Percentiles rank a stretch among this genome's conserved stretches.
Evolutionary conservation across 2,888 invertebrate genomes (phyloP).

Genomic region (Andrena dorsata): DNA sequence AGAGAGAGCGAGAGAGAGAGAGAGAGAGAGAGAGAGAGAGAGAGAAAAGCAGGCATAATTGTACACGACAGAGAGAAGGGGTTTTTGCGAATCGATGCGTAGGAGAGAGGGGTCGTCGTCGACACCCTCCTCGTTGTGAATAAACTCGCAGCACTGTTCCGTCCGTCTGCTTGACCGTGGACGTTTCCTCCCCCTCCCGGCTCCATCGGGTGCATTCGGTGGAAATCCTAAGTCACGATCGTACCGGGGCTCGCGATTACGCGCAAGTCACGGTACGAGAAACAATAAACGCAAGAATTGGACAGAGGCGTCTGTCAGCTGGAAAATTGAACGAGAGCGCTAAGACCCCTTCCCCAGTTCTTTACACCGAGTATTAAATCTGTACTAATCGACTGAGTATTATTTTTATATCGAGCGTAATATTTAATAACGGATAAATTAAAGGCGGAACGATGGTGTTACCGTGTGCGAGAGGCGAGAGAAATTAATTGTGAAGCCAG

Average conservation of each 20-base stretch:
- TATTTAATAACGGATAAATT: conserved; percentile 64
- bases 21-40: conserved; percentile 12
- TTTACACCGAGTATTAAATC: conserved; percentile 79
- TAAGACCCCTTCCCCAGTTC: conserved; percentile 69
- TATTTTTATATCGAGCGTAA: conserved; percentile 81
- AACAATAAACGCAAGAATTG: conserved; percentile 8
- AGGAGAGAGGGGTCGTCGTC: conserved; percentile 6
- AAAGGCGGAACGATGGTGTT: conserved; percentile 30
- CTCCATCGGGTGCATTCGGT: conserved; percentile 48
- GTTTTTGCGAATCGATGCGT: conserved; percentile 43
- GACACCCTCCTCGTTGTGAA: conserved; percentile 25
- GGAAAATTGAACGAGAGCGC: conserved; percentile 34
- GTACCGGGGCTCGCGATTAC: conserved; percentile 31
- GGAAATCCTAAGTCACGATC: conserved; percentile 63
- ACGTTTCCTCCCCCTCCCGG: conserved; percentile 43
- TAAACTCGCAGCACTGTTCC: conserved; percentile 70
- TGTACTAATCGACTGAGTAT: conserved; percentile 83
- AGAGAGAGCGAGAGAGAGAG: conserved; percentile 4
- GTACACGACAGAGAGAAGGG: conserved; percentile 56
- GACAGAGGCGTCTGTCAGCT: conserved; percentile 4
- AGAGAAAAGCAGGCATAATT: conserved; percentile 57
- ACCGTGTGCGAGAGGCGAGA: conserved; percentile 41
- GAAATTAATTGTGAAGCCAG: conserved; percentile 32
- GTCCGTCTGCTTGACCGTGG: conserved; percentile 70
- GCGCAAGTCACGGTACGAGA: conserved; percentile 2